Evolutionary conservation across 1,140 invertebrate species (phyloP), one percentile per base, ranked within the genome.

Genomic region (Manduca sexta): DNA sequence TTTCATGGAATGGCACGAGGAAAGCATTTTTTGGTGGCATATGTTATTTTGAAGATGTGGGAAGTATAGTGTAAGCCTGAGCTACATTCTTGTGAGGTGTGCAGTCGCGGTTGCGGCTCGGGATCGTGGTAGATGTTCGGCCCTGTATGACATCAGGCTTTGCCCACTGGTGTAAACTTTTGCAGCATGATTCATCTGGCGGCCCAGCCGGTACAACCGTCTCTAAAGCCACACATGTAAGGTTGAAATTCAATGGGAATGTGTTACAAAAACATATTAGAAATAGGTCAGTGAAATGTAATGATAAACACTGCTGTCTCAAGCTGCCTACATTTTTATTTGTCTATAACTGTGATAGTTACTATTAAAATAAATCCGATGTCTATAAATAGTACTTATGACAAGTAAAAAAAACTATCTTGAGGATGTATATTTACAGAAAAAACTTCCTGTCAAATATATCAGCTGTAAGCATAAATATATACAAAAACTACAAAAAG

Each of bases 81-180:
- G 17, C 1, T 18, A 40, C 17, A 17, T 40, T 40, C 1, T 18
- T 16, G 6, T 11, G 12, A 1, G 14, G 8, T 2, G 10, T 18
- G 16, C 18, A 18, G 14, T 40, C 18, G 11, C 17, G n/a, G 15
- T 17, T 52, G 45, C 30, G 48, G 30, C 40, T 48, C 45, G 26
- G 10, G 10, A 21, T 12, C 14, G 21, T 14, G 21, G 13, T 43
- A 26, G 21, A 43, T 43, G 31, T 65, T 60, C 58, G 60, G 53
- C 52, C 59, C 64, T 62, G 64, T 60, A 81, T 84, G 77, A 84
- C 80, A 84, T 81, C 77, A 84, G 59, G 59, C 70, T 56, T 64
- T 76, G 64, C 67, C 64, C 58, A 69, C 52, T 68, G 69, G 60
- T 74, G 68, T 79, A 79, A 81, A 79, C 70, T 79, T 68, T 69